A percentile compares a stretch with the other conserved stretches of the same genome.
Conservation (phyloP, 2,113 vertebrate genomes). For the Odocoileus virginianus region DNA sequence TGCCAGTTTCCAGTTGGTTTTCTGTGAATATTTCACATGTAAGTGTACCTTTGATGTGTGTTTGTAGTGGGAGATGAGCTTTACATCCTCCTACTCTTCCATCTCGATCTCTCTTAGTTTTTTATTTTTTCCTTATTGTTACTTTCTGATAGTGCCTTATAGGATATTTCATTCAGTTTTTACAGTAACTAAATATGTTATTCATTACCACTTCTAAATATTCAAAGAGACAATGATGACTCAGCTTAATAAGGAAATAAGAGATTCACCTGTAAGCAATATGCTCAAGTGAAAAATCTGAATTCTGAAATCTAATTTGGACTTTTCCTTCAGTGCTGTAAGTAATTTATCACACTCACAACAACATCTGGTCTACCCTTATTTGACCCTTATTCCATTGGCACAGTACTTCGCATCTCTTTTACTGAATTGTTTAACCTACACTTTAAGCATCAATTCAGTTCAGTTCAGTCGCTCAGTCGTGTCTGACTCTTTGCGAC, state of each 20-base stretch:
- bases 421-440: neutral
- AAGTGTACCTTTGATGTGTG: neutral
- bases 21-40: neutral
- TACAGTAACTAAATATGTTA: neutral
- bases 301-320: neutral
- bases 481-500: accelerated
- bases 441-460: neutral
- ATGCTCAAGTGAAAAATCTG: neutral
- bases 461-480: neutral
- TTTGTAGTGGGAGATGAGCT: neutral
- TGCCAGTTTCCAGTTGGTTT: neutral
- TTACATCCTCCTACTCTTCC: neutral
- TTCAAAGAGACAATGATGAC: neutral
- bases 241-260: neutral
- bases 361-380: neutral
- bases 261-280: neutral
- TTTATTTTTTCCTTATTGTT: neutral
- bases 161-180: neutral
- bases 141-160: neutral
- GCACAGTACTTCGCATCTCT: neutral
- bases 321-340: neutral
- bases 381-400: neutral
- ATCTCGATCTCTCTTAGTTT: neutral
- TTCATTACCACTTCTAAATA: neutral
- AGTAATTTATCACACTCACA: neutral